These are phyloP conservation scores for Shargacucullia verbasci DNA, from an alignment of 2,888 invertebrate genomes.

Conservation along the genomic window DNA sequence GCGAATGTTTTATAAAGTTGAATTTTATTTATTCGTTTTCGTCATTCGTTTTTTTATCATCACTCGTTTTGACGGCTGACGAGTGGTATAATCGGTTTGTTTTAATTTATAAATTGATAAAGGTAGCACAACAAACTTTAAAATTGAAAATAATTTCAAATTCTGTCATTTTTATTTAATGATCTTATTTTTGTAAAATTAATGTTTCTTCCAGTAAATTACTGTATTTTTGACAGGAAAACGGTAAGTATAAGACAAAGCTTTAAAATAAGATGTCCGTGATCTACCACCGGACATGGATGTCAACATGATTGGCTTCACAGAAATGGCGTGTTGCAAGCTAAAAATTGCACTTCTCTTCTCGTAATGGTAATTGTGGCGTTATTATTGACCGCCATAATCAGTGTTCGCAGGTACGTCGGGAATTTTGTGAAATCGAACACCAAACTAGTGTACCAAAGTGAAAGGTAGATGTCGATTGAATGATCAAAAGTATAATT, in stretches of 20 bases:
- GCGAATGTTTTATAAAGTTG: constrained; percentile 63
- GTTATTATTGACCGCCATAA: constrained; percentile 55
- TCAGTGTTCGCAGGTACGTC: constrained; percentile 43
- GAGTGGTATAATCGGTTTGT: constrained; percentile 43
- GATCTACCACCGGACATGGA: constrained; percentile 44
- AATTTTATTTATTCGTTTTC: constrained; percentile 56
- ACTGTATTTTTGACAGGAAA: constrained; percentile 15
- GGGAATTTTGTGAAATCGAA: constrained; percentile 45
- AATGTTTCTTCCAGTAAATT: neutral
- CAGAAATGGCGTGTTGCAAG: constrained; percentile 67
- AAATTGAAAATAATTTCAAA: constrained; percentile 6
- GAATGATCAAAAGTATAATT: constrained; percentile 11
- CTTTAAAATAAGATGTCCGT: constrained; percentile 12
- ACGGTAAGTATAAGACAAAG: constrained; percentile 16
- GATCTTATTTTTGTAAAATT: no score
- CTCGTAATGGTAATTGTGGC: constrained; percentile 58
- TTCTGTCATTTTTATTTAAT: no score
- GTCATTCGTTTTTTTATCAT: constrained; percentile 53
- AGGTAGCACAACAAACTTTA: constrained; percentile 17
- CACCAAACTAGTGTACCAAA: constrained; percentile 23
- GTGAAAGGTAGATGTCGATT: constrained; percentile 24
- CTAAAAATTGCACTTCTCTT: constrained; percentile 60
- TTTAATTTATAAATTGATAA: constrained; percentile 53
- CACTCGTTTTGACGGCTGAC: constrained; percentile 58
- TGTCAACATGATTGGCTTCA: constrained; percentile 66